Evolutionary conservation across 1,140 invertebrate species (phyloP).

Genomic region (Dreissena rostriformis): DNA sequence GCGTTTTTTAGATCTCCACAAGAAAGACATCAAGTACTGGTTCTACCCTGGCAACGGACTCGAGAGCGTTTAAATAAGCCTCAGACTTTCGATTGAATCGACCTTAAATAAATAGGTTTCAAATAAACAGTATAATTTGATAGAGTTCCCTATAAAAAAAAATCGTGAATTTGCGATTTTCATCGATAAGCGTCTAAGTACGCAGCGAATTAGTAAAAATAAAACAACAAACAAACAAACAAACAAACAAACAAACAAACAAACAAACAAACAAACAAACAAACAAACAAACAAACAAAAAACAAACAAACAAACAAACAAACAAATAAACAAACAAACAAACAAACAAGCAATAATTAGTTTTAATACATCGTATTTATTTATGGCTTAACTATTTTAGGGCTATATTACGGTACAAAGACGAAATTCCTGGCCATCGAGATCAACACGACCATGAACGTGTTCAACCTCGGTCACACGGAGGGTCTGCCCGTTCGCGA

Average conservation of each 20-base stretch:
- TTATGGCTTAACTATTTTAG: conserved; percentile 33
- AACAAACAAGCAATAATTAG: neutral
- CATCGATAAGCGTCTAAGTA: too few relatives aligned
- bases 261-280: neutral
- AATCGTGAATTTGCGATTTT: too few relatives aligned
- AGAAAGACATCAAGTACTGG: too few relatives aligned
- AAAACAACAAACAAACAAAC: neutral
- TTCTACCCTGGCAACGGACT: too few relatives aligned
- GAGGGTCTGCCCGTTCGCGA: conserved; percentile 71
- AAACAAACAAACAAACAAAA: neutral
- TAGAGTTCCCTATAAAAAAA: too few relatives aligned
- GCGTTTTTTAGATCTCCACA: too few relatives aligned
- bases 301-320: neutral
- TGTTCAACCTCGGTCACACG: conserved; percentile 65
- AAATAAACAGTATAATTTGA: too few relatives aligned
- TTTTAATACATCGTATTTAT: neutral
- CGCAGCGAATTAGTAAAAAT: too few relatives aligned
- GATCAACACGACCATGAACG: conserved; percentile 70
- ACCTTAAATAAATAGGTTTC: too few relatives aligned
- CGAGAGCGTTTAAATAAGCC: too few relatives aligned
- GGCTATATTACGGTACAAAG: conserved; percentile 65
- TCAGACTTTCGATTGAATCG: too few relatives aligned
- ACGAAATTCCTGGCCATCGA: conserved; percentile 67
- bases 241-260: neutral
- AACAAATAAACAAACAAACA: neutral